Evolutionary conservation across 2,888 invertebrate genomes (phyloP), one percentile per base, ranked within the genome.

Genomic region (Macaria notata): DNA sequence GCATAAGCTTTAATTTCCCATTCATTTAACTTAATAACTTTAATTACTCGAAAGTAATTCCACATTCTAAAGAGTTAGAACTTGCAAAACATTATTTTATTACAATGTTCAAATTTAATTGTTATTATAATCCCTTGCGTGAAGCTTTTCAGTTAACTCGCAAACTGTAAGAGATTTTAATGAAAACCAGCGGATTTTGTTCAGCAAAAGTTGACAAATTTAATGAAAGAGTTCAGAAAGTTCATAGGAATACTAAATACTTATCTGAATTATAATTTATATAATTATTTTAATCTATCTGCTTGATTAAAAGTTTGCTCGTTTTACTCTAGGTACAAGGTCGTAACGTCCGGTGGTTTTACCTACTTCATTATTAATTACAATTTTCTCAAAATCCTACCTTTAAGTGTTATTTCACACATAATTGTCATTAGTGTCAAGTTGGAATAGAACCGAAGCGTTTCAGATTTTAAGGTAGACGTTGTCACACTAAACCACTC

Each of bases 191-290:
- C 5, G 33, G 41, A 41, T 41, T 31, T 42, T 49, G 41, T 31
- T n/a, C 43, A 50, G 31, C 43, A 44, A 44, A 50, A 50, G 43
- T 50, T 50, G 48, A 8, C n/a, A 30, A 29, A 9, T 48, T 48
- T 48, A 48, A 39, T 30, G 41, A 41, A 48, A 48, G 7, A 7
- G 39, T 39, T 48, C 30, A 7, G 30, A 47, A 36, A 47, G 38
- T 47, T 47, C 8, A 41, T 4, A 41, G 41, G 41, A 41, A 41
- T n/a, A n/a, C 41, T 0, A 8, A 41, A 41, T 8, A n/a, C 41
- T 5, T 9, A 41, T 41, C 41, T 41, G 41, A 41, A 4, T 41
- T 41, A 41, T 41, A 9, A 41, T 41, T 41, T 41, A 9, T 8
- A 3, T 41, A 41, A 41, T 41, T 41, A 41, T 41, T 41, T 9